Base-by-base conservation (phyloP, 2,888 invertebrate species). In the Keiferia lycopersicella region DNA sequence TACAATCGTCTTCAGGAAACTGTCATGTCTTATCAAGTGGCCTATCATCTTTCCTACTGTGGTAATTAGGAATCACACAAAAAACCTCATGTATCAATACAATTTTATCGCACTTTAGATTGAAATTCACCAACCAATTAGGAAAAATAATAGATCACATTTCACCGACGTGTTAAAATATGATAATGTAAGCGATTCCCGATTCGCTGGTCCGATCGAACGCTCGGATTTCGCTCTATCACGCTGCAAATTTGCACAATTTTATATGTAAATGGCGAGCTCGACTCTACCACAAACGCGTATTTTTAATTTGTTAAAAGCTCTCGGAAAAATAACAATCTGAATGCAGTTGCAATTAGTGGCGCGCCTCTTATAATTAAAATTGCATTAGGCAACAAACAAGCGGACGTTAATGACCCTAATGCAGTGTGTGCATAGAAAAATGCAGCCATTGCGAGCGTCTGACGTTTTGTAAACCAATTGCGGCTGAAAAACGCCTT, bases 291-390 rank as follows among this genome's bases (percentile, higher is more conserved):
- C 67, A 60, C 68, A 51, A 61, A 66, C 62, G 66, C 69, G 75
- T 79, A 78, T 83, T 87, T 88, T 87, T 87, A 88, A 90, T 90
- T 87, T 87, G 84, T 87, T 88, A 89, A 89, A 89, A 89, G 88
- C 89, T 77, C 76, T 77, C 77, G 77, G 83, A 87, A 88, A 90
- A 90, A 87, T 83, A 84, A 81, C 88, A 88, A 88, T 90, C 88
- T 84, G 86, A 82, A 86, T 90, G 87, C 87, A 83, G 64, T 66
- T 71, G 87, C 86, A 87, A 82, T 84, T 87, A 81, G 86, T 81
- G 66, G 80, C 79, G 82, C 90, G 79, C 90, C 90, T 89, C 78
- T 87, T 85, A 90, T 87, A 91, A 90, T 90, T 91, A 91, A 91
- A 91, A 91, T 91, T 91, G 88, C 91, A 91, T 91, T 91, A 91